Evolutionary conservation across 2,113 vertebrate genomes (phyloP).

Genomic region (Tiliqua scincoides): DNA sequence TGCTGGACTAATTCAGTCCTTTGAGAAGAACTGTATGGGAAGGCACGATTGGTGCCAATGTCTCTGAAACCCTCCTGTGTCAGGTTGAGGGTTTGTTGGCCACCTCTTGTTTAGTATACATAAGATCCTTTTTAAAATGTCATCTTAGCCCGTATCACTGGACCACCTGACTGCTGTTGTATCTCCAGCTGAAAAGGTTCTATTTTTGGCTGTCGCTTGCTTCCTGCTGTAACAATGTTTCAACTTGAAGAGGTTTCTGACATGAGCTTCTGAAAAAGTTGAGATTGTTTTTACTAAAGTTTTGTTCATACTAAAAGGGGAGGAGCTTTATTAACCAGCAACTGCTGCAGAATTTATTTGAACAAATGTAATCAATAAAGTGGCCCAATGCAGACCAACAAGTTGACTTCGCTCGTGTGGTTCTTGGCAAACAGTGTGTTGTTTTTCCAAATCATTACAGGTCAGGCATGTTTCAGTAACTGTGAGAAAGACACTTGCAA

Average conservation of each 20-base stretch:
- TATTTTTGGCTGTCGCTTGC: conserved; percentile 45
- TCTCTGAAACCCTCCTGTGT: neutral
- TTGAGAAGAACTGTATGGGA: neutral
- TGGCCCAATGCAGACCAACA: too few species aligned
- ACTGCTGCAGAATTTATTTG: too few species aligned
- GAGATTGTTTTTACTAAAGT: too few species aligned
- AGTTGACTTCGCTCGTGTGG: too few species aligned
- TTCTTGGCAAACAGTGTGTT: neutral
- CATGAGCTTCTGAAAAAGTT: conserved; percentile 37
- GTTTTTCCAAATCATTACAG: neutral
- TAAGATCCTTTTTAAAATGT: conserved; percentile 29
- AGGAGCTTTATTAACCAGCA: too few species aligned
- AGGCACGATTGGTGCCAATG: conserved; percentile 10
- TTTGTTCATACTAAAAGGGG: too few species aligned
- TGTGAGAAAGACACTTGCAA: neutral
- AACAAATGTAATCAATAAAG: too few species aligned
- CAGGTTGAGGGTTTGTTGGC: conserved; percentile 39
- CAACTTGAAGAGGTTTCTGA: conserved; percentile 29
- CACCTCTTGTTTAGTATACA: conserved; percentile 41
- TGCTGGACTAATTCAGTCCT: neutral
- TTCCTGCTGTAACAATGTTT: conserved; percentile 39
- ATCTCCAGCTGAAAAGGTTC: conserved; percentile 55
- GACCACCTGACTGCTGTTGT: conserved; percentile 55
- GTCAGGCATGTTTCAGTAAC: neutral
- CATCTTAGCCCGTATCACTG: conserved; percentile 40